These are phyloP conservation scores for Polyergus mexicanus DNA, from an alignment of 1,140 invertebrate species.

Conservation along the genomic window DNA sequence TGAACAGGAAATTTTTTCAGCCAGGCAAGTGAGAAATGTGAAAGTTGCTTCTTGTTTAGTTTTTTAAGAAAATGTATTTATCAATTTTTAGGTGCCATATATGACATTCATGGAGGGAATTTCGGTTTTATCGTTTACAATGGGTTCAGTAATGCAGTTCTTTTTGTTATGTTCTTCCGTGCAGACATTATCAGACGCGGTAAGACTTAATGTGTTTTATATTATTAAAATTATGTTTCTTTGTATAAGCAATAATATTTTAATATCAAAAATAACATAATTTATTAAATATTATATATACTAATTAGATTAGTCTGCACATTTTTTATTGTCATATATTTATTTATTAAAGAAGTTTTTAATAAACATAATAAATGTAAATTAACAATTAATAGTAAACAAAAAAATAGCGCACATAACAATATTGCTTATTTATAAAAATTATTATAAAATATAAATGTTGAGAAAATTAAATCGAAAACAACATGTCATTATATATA, in stretches of 20 bases:
- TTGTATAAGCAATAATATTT: neutral
- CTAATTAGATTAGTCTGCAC: neutral
- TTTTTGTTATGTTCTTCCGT: constrained; percentile 72
- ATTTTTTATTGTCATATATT: neutral
- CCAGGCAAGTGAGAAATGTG: neutral
- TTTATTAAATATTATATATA: neutral
- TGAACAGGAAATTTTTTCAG: neutral
- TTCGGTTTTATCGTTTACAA: constrained; percentile 41
- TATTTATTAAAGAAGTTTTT: neutral
- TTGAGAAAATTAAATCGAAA: neutral
- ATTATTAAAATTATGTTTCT: neutral
- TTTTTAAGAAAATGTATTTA: neutral
- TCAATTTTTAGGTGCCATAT: constrained; percentile 31
- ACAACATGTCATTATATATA: neutral
- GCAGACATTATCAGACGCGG: constrained; percentile 72
- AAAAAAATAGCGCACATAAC: neutral
- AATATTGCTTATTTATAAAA: neutral
- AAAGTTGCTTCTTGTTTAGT: neutral
- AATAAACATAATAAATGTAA: neutral
- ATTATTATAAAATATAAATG: neutral
- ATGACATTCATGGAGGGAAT: constrained; percentile 8
- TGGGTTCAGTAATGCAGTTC: constrained; percentile 65
- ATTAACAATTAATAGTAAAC: neutral
- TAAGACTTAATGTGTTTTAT: constrained; percentile 30
- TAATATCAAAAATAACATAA: neutral